These are phyloP conservation scores for Mormyrops attenuatus DNA, from an alignment of 2,797 vertebrate species.

Conservation along the genomic window DNA sequence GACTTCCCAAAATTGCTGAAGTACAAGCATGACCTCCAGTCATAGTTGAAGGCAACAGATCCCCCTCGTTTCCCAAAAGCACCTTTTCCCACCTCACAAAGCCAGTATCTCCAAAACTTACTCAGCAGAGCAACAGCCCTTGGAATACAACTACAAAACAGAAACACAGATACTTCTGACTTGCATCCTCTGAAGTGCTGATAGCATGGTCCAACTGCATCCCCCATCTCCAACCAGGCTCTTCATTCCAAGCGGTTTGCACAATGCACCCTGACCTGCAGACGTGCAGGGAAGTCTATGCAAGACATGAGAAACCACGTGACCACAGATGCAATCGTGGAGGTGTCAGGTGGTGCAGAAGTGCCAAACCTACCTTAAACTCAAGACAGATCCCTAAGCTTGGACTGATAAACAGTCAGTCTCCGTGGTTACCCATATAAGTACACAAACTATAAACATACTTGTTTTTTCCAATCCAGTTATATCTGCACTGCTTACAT, in stretches of 20 bases:
- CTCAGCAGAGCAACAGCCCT: background rate
- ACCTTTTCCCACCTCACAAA: background rate
- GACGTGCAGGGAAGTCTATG: background rate
- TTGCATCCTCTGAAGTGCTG: background rate
- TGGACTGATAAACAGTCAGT: background rate
- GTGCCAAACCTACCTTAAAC: background rate
- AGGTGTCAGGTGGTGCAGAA: background rate
- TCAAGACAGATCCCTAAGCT: background rate
- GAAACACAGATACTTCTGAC: background rate
- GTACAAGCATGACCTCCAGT: background rate
- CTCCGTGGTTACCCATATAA: background rate
- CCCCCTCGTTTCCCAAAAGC: background rate
- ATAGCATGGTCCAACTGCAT: background rate
- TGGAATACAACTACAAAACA: background rate
- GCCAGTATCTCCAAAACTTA: background rate
- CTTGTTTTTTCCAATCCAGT: too few species aligned
- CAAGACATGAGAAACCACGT: background rate
- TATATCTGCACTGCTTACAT: background rate
- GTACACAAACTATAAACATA: background rate
- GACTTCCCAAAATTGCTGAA: background rate
- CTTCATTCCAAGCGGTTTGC: background rate
- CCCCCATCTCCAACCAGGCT: background rate
- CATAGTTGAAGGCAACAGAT: background rate
- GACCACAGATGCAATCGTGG: background rate
- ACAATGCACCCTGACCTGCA: background rate